Base-by-base conservation (phyloP, 2,797 vertebrate species). In the Macropodus opercularis region DNA sequence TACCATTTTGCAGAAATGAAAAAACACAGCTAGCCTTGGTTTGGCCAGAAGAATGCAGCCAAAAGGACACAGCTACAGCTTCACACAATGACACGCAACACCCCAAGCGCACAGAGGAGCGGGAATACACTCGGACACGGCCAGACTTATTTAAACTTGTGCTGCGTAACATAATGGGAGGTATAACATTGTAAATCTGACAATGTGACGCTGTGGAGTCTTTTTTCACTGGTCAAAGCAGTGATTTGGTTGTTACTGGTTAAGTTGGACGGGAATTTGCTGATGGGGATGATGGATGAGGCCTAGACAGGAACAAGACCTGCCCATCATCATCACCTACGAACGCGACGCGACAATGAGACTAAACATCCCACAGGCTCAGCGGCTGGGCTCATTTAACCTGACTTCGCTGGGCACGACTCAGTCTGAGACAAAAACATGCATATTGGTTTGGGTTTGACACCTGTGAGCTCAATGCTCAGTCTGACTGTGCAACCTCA, bases 1-100 rank as follows among this genome's bases (percentile, higher is more conserved):
- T 89, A 93, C 88, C 79, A 84, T 85, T 84, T 84, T 85, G 75
- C 64, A 82, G 77, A 83, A 77, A 87, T 85, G 62, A 80, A 81
- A 85, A 75, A 59, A 56, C 59, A 69, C 67, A 72, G 56, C 68
- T 76, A 57, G 83, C 84, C 87, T 86, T 79, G 78, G 81, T 75
- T 81, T 59, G 72, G 80, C 72, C 75, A 84, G 79, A 91, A 83
- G 83, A 91, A 93, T 90, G 87, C 68, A 80, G 71, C 57, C 60
- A 62, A 75, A 51, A 69, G 84, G 78, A 86, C 75, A 66, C 12
- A 70, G 57, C 46, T 6, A 69, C 80, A 78, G 63, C 72, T 76
- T 79, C 75, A 67, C 75, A 81, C 75, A 86, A 58, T 81, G 63
- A 79, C 72, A 75, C 23, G 41, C 51, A 75, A 65, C 65, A 80